phyloP scores from a whole-genome alignment of 2,113 vertebrate genomes.

The Stegastes partitus region DNA sequence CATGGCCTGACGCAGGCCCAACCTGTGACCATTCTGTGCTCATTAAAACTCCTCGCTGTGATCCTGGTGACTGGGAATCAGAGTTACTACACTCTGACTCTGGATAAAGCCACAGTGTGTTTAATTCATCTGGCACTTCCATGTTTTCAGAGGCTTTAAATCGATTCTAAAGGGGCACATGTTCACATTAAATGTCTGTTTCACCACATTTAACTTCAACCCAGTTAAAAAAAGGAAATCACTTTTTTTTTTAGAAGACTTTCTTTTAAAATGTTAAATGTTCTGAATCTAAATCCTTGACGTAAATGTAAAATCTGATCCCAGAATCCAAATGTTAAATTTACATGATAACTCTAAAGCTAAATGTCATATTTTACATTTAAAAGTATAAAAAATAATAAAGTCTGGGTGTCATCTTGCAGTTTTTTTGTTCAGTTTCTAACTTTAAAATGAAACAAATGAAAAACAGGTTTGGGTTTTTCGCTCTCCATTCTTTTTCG shows the following conservation, averaged over 20 bases:
- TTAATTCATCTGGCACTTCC: conserved; percentile 37
- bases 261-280: not conserved
- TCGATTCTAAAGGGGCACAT: conserved; percentile 3
- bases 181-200: not conserved
- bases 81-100: conserved; percentile 49
- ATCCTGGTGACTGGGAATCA: conserved; percentile 62
- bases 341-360: not conserved
- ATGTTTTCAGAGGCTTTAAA: conserved; percentile 35
- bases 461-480: too few species aligned
- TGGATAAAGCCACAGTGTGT: conserved; percentile 52
- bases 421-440: too few species aligned
- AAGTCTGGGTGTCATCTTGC: too few species aligned
- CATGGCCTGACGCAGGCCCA: conserved; percentile 42
- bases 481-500: too few species aligned
- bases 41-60: conserved; percentile 77
- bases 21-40: conserved; percentile 65
- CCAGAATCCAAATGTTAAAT: not conserved
- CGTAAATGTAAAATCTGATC: not conserved
- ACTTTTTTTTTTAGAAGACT: not conserved
- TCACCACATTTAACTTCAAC: not conserved
- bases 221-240: not conserved
- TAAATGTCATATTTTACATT: too few species aligned
- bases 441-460: too few species aligned
- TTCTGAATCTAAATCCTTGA: not conserved
- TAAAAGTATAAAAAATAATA: too few species aligned